These are phyloP conservation scores for Mormyrops boulengeri DNA, from an alignment of 2,797 vertebrate species.

Conservation along the genomic window DNA sequence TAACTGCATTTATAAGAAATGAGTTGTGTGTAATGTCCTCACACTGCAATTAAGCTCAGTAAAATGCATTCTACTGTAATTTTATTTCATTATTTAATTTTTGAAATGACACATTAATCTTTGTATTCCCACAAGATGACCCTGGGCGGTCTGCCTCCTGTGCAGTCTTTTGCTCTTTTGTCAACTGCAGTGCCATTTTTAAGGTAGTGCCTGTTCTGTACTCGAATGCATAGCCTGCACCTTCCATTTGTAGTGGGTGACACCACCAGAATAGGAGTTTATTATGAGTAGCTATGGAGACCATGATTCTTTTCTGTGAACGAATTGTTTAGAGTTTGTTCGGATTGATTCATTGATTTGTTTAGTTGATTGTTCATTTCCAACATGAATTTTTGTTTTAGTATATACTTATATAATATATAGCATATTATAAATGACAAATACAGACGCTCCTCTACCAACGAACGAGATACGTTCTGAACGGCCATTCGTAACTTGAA, in stretches of 20 bases:
- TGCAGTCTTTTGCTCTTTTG: slow-evolving; percentile 24
- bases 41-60: slow-evolving; percentile 49
- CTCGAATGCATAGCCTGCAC: not conserved
- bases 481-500: too few relatives aligned
- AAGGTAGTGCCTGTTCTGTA: not conserved
- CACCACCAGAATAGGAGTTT: not conserved
- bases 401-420: not conserved
- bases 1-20: slow-evolving; percentile 42
- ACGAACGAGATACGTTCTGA: too few relatives aligned
- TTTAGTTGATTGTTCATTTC: not conserved
- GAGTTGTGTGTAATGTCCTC: slow-evolving; percentile 46
- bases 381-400: not conserved
- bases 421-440: not conserved
- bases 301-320: not conserved
- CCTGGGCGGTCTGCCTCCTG: slow-evolving; percentile 30
- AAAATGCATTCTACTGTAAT: not conserved
- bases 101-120: slow-evolving; percentile 46
- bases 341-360: not conserved
- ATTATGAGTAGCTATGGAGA: not conserved
- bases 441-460: too few relatives aligned
- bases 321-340: not conserved
- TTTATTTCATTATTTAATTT: slow-evolving; percentile 44
- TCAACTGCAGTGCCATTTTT: not conserved
- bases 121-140: slow-evolving; percentile 38
- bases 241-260: not conserved